Percentiles rank a stretch among this genome's conserved stretches.
phyloP scores from a whole-genome alignment of 1,140 invertebrate species.

The Cydia pomonella region DNA sequence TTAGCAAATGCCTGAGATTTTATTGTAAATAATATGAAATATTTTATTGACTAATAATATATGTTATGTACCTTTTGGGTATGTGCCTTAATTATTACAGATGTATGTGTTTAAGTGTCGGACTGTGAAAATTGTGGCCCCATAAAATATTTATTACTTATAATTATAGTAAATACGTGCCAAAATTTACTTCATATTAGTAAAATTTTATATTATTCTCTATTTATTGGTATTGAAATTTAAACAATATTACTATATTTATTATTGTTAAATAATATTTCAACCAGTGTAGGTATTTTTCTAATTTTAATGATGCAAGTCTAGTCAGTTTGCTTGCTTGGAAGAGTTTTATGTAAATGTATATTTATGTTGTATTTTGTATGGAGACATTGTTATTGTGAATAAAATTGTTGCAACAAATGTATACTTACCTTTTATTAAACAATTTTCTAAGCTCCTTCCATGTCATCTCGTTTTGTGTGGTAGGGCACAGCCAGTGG shows the following conservation, averaged over 20 bases:
- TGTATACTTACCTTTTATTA: background rate
- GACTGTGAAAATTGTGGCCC: conserved; percentile 36
- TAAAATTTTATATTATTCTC: conserved; percentile 8
- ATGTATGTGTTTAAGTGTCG: conserved; percentile 36
- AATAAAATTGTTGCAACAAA: conserved; percentile 58
- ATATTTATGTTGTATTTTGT: conserved; percentile 72
- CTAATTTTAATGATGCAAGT: conserved; percentile 26
- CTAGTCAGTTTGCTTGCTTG: conserved; percentile 46
- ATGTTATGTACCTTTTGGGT: conserved; percentile 35
- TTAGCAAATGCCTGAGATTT: conserved; percentile 28
- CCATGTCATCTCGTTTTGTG: too few species aligned
- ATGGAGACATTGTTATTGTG: conserved; percentile 64
- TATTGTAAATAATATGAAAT: conserved; percentile 31
- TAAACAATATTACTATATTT: conserved; percentile 24
- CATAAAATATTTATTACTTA: conserved; percentile 10
- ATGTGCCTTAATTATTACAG: conserved; percentile 51
- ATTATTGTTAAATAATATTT: conserved; percentile 26
- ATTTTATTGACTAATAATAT: conserved; percentile 35
- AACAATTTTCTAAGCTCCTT: background rate
- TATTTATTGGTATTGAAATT: conserved; percentile 30
- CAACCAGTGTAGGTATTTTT: conserved; percentile 2
- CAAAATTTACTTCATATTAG: conserved; percentile 28
- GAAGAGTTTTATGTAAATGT: conserved; percentile 46
- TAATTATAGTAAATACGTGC: conserved; percentile 22
- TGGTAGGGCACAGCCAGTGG: too few species aligned